Percentiles rank a stretch among this genome's conserved stretches.
Evolutionary conservation across 1,140 invertebrate species (phyloP).

Genomic region (Chrysopa pallens): DNA sequence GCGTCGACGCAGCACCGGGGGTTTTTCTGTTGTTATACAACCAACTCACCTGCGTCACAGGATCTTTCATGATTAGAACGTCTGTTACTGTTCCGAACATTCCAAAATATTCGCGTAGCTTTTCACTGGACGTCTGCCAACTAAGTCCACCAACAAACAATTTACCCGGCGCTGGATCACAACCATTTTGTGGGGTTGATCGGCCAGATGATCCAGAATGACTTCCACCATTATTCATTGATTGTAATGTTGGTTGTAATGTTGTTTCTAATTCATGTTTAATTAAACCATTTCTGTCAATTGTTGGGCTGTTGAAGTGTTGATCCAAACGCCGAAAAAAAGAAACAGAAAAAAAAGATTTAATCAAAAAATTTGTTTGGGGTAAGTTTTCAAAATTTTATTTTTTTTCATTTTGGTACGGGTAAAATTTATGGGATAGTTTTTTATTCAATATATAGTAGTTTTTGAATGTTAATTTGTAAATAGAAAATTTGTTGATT

Average conservation of each 20-base stretch:
- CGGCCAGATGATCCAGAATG: constrained; percentile 49
- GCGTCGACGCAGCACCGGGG: too few species aligned
- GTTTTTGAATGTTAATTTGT: too few species aligned
- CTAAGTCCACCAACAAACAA: constrained; percentile 79
- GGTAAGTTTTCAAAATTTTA: too few species aligned
- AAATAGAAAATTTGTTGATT: too few species aligned
- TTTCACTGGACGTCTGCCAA: constrained; percentile 83
- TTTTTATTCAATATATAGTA: too few species aligned
- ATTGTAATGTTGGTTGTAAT: constrained; percentile 35
- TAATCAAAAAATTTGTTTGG: neutral
- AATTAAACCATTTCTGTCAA: constrained; percentile 28
- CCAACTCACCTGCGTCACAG: constrained; percentile 66
- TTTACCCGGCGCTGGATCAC: constrained; percentile 69
- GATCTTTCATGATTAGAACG: constrained; percentile 87
- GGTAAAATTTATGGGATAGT: too few species aligned
- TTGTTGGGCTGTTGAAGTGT: neutral
- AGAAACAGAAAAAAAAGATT: neutral
- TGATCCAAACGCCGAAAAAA: neutral
- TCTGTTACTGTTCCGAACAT: constrained; percentile 86
- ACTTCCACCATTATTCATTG: constrained; percentile 33
- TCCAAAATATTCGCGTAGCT: constrained; percentile 74
- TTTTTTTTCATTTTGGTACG: too few species aligned
- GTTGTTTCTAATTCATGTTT: constrained; percentile 42
- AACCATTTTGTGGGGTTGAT: constrained; percentile 43
- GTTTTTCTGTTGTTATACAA: too few species aligned